Percentiles rank a stretch among this genome's conserved stretches.
Evolutionary conservation across 1,140 invertebrate species (phyloP).

Genomic region (Theocolax elegans): DNA sequence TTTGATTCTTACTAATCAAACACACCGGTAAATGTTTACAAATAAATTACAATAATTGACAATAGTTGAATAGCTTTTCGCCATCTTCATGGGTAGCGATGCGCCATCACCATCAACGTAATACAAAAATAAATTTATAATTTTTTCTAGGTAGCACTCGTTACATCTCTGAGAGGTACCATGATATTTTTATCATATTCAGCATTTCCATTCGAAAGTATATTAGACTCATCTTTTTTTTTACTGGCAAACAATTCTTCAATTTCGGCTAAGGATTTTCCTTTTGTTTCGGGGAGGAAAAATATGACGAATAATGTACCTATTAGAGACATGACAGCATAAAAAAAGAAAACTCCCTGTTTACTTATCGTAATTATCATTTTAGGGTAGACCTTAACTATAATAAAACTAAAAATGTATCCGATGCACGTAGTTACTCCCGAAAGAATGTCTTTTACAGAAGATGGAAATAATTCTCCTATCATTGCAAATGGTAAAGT

Average conservation of each 20-base stretch:
- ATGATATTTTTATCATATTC: no score
- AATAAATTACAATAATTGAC: no score
- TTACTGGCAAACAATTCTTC: conserved; percentile 68
- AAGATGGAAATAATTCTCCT: conserved; percentile 78
- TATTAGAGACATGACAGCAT: conserved; percentile 73
- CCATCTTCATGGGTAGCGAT: no score
- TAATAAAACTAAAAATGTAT: conserved; percentile 79
- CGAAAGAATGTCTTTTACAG: conserved; percentile 75
- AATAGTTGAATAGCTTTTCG: no score
- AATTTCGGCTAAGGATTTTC: conserved; percentile 80
- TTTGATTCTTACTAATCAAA: no score
- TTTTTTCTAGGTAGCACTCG: no score
- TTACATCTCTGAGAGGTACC: no score
- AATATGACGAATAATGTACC: conserved; percentile 77
- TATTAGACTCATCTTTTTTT: conserved; percentile 10
- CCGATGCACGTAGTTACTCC: conserved; percentile 74
- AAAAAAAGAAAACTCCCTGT: conserved; percentile 78
- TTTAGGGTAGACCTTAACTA: conserved; percentile 78
- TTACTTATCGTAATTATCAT: conserved; percentile 70
- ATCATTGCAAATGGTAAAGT: conserved; percentile 80
- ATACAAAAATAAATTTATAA: no score
- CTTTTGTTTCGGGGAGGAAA: conserved; percentile 84
- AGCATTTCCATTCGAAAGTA: no score
- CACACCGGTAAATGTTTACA: no score
- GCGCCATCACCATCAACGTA: no score